Evolutionary conservation across 2,797 vertebrate species (phyloP), one percentile per base, ranked within the genome.

Genomic region (Selene dorsalis): DNA sequence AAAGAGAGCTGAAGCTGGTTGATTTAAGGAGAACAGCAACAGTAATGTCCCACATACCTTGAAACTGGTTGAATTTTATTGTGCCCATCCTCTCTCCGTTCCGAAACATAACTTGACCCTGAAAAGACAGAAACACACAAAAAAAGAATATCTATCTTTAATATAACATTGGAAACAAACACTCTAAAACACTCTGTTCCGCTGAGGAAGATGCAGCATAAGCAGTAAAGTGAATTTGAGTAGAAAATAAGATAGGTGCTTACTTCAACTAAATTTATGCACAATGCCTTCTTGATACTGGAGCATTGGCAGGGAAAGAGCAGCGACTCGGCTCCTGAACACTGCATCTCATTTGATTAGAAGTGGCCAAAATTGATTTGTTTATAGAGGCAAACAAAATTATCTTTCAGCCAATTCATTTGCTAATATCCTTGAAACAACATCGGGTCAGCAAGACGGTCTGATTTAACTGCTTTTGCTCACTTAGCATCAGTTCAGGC

Each of bases 31-130:
- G 18, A 3, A 55, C 4, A 38, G 14, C 2, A 16, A 3, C 6
- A 53, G 14, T 0, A 39, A 7, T 38, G 18, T 53, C 59, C 64
- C 26, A 78, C 87, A 73, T 96, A 99, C 98, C 97, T 97, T 99
- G 98, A 94, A 99, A 99, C 82, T 99, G 98, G 1, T 97, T 98
- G 93, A 99, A 99, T 93, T 97, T 99, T 87, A 99, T 99, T 50
- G 98, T 99, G 62, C 98, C 98, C 97, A 99, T 99, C 84, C 98
- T 95, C 90, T 99, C 98, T 87, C 98, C 98, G 12, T 99, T 99
- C 89, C 97, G 96, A 94, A 99, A 99, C 94, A 99, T 97, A 91
- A 99, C 98, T 95, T 98, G 97, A 86, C 98, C 98, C 98, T 99
- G 94, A 57, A 86, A 82, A 73, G 50, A 52, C 59, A 55, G 3